Evolutionary conservation across 2,888 invertebrate genomes (phyloP), one percentile per base, ranked within the genome.

Genomic region (Bombylius discolor): DNA sequence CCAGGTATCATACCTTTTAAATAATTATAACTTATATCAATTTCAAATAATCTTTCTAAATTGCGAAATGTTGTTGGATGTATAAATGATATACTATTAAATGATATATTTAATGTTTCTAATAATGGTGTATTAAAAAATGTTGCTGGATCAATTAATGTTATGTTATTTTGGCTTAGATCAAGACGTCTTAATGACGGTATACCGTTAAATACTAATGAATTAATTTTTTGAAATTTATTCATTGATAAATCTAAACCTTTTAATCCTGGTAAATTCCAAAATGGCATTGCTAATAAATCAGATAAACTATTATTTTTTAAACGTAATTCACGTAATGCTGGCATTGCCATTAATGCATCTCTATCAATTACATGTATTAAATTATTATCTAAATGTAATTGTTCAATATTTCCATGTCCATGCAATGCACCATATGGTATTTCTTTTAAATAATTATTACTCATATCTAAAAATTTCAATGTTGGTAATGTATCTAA

Each of bases 201-300:
- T 52, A 89, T 70, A 61, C 89, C 88, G 11, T 80, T 80, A 45
- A 90, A 70, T n/a, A 89, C 72, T 55, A 82, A 79, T 0, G 85
- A 81, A 65, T 87, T 86, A 23, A 92, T 69, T 31, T 81, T 79
- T 58, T 82, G 79, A 63, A 89, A 84, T 60, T 81, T 82, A 67
- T 92, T 92, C 57, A 79, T 78, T 0, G 89, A 85, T 45, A 92
- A 73, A 74, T 92, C 91, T 56, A 93, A 72, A 1, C 91, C 91
- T 76, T 90, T 91, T 5, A 91, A 74, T 8, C 85, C 84, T 0
- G 90, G 90, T 49, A 91, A 75, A 74, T 90, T 87, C 89, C 90
- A 91, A 66, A 87, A 84, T 0, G 90, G 89, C 51, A 83, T 80
- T 60, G 85, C 83, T 49, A 84, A 75, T 52, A 83, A 76, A 67